Conservation (phyloP, 1,140 invertebrate species). For the Drosophila punjabiensis region DNA sequence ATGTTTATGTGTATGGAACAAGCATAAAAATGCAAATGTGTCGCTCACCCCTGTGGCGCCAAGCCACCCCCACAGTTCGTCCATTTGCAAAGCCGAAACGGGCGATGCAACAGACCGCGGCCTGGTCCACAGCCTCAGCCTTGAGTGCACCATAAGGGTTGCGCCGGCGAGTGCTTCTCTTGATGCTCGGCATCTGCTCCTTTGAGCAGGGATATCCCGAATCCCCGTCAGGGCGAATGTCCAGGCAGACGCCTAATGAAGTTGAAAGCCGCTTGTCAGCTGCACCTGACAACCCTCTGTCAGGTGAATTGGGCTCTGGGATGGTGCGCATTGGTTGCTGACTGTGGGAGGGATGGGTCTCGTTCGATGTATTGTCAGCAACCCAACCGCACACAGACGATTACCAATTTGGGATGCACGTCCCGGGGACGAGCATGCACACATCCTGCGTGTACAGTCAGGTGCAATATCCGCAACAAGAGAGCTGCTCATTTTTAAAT, state of each 20-base stretch:
- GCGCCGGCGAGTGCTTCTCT: background rate
- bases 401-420: conserved; percentile 49
- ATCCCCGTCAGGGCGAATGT: background rate
- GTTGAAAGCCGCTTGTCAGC: conserved; percentile 31
- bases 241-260: conserved; percentile 50
- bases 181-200: conserved; percentile 10
- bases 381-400: conserved; percentile 58
- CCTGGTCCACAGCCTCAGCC: conserved; percentile 26
- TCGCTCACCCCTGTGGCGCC: background rate
- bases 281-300: conserved; percentile 22
- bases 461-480: conserved; percentile 53
- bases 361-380: conserved; percentile 36
- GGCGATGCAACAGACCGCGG: conserved; percentile 30
- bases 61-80: conserved; percentile 8
- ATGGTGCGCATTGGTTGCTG: conserved; percentile 9
- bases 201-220: conserved; percentile 5
- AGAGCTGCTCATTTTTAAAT: conserved; percentile 37
- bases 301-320: background rate
- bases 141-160: conserved; percentile 49
- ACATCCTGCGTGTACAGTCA: conserved; percentile 45
- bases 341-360: background rate
- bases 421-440: conserved; percentile 16
- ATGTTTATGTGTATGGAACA: conserved; percentile 24
- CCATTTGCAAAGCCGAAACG: conserved; percentile 38
- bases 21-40: conserved; percentile 60